phyloP scores from a whole-genome alignment of 2,888 invertebrate genomes.

The Gisinianus flammeolus region DNA sequence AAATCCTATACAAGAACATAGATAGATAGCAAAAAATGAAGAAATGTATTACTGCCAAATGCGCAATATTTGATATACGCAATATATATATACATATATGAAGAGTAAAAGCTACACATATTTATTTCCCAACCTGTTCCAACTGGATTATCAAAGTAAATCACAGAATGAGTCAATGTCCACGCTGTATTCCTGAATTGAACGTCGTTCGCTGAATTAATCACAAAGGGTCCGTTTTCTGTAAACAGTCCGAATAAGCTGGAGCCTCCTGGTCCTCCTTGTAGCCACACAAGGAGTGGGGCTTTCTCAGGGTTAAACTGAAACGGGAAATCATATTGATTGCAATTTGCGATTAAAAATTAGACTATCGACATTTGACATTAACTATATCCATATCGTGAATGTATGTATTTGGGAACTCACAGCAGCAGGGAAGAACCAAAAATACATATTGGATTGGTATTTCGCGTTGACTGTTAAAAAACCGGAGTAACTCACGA shows the following conservation, averaged over 20 bases:
- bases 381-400: too few species aligned
- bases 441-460: constrained; percentile 57
- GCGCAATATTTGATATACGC: not conserved
- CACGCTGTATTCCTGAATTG: constrained; percentile 67
- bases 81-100: not conserved
- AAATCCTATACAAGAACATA: constrained; percentile 68
- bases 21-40: not conserved
- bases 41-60: not conserved
- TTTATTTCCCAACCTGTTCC: too few species aligned
- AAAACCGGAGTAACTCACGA: constrained; percentile 54
- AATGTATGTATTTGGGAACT: too few species aligned
- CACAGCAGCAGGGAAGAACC: constrained; percentile 56
- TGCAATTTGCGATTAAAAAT: not conserved
- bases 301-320: constrained; percentile 59
- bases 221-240: constrained; percentile 69
- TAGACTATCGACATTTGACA: too few species aligned
- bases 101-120: not conserved
- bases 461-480: constrained; percentile 55
- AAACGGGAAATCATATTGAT: not conserved
- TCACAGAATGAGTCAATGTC: constrained; percentile 77
- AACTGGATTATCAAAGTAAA: constrained; percentile 93
- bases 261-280: constrained; percentile 68
- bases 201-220: constrained; percentile 63
- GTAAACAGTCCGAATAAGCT: constrained; percentile 67
- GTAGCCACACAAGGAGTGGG: constrained; percentile 66